A percentile compares a stretch with the other conserved stretches of the same genome.
phyloP scores from a whole-genome alignment of 2,888 invertebrate species.

The Pasiphila rectangulata region DNA sequence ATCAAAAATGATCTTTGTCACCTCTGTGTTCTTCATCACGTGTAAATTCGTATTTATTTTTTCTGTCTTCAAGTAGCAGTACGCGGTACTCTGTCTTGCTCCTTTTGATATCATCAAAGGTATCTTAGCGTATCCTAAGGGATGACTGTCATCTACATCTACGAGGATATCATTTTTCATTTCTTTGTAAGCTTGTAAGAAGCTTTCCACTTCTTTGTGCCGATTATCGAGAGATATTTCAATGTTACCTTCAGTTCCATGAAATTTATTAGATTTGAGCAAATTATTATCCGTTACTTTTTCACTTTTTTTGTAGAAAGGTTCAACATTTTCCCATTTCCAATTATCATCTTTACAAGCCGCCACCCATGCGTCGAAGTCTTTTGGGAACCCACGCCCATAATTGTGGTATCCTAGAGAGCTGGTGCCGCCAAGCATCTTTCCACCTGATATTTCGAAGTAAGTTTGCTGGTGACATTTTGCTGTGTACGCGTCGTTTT shows the following conservation, averaged over 20 bases:
- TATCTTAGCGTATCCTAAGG: conserved; percentile 33
- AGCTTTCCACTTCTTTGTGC: conserved; percentile 17
- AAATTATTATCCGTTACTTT: conserved; percentile 25
- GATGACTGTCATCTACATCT: conserved; percentile 40
- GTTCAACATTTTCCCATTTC: conserved; percentile 35
- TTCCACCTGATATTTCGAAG: conserved; percentile 76
- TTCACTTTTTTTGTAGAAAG: conserved; percentile 44
- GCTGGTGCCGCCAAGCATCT: conserved; percentile 49
- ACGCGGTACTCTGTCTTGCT: conserved; percentile 88
- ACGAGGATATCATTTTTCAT: conserved; percentile 49
- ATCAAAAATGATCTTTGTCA: conserved; percentile 62
- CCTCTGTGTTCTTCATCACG: conserved; percentile 59
- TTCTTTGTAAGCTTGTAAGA: conserved; percentile 50
- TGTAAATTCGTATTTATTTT: conserved; percentile 43
- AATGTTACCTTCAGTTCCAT: conserved; percentile 32
- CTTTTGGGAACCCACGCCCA: conserved; percentile 19
- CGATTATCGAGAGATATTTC: conserved; percentile 19
- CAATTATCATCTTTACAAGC: conserved; percentile 31
- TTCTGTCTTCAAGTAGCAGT: too few species aligned
- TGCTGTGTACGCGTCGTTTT: conserved; percentile 35
- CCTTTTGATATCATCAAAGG: conserved; percentile 73
- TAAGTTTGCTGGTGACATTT: conserved; percentile 33
- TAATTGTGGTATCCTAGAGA: conserved; percentile 16
- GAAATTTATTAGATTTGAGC: conserved; percentile 22
- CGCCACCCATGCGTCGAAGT: conserved; percentile 38